A percentile compares a stretch with the other conserved stretches of the same genome.
Conservation (phyloP, 2,888 invertebrate genomes). For the Seira ritae region DNA sequence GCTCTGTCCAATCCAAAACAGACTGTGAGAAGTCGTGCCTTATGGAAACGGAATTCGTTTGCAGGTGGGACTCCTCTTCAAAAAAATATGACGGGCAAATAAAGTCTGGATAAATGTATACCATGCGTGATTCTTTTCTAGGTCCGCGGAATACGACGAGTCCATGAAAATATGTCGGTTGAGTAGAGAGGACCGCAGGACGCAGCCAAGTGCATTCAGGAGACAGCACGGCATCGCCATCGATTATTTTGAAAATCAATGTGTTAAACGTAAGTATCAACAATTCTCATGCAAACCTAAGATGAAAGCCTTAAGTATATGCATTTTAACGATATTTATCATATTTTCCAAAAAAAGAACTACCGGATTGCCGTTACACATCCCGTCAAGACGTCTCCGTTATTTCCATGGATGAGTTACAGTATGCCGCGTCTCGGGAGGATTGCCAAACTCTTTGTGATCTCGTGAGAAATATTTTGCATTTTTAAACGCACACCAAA, state of each 20-base stretch:
- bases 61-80: constrained; percentile 74
- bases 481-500: too few species aligned
- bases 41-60: constrained; percentile 77
- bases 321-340: too few species aligned
- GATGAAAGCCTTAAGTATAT: too few species aligned
- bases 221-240: constrained; percentile 75
- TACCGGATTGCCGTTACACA: constrained; percentile 76
- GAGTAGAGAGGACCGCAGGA: constrained; percentile 78
- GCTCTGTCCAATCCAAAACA: constrained; percentile 75
- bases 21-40: constrained; percentile 78
- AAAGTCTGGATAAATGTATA: too few species aligned
- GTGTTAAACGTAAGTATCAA: constrained; percentile 76
- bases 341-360: constrained; percentile 72
- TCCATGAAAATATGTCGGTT: constrained; percentile 76
- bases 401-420: constrained; percentile 76
- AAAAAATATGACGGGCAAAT: too few species aligned
- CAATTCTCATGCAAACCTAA: too few species aligned
- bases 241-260: constrained; percentile 79
- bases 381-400: constrained; percentile 75
- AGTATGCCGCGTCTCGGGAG: constrained; percentile 76
- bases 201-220: constrained; percentile 78
- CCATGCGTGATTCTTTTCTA: too few species aligned
- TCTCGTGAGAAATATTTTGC: constrained; percentile 73
- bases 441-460: constrained; percentile 77
- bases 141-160: constrained; percentile 78